phyloP scores from a whole-genome alignment of 2,797 vertebrate species.

The Thalassophryne amazonica region DNA sequence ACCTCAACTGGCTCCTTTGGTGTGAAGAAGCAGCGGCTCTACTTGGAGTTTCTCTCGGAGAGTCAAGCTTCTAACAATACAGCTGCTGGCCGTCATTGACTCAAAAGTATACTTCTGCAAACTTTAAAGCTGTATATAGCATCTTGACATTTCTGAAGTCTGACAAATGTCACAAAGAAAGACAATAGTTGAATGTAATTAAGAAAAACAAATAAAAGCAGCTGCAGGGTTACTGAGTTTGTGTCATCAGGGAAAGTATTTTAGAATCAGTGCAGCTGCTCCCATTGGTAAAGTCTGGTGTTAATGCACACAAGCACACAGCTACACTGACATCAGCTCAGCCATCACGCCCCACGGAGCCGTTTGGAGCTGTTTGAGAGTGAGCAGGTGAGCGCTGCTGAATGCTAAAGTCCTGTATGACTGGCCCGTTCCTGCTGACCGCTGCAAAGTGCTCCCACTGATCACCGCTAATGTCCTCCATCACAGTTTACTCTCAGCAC shows the following conservation, averaged over 20 bases:
- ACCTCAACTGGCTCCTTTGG: too few relatives aligned
- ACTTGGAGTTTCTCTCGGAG: too few relatives aligned
- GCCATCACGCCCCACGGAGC: constrained; percentile 38
- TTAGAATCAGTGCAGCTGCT: constrained; percentile 37
- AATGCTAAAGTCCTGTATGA: constrained; percentile 68
- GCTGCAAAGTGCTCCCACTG: constrained; percentile 76
- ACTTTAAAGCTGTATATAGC: constrained; percentile 17
- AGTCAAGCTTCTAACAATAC: too few relatives aligned
- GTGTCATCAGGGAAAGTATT: constrained; percentile 19
- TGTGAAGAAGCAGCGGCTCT: too few relatives aligned
- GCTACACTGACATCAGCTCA: constrained; percentile 11
- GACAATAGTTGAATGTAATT: constrained; percentile 19
- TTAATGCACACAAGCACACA: not conserved
- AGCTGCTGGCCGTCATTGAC: too few relatives aligned
- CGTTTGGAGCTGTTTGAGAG: constrained; percentile 49
- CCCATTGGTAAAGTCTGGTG: constrained; percentile 46
- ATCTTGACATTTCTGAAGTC: constrained; percentile 32
- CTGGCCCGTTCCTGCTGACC: constrained; percentile 72
- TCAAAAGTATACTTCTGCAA: too few relatives aligned
- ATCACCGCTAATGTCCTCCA: constrained; percentile 74
- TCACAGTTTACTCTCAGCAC: constrained; percentile 62
- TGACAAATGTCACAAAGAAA: constrained; percentile 29
- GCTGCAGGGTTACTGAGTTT: constrained; percentile 1
- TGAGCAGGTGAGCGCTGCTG: constrained; percentile 67
- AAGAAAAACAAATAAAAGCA: constrained; percentile 12